Base-by-base conservation (phyloP, 1,140 invertebrate species). In the Trichoplusia ni region DNA sequence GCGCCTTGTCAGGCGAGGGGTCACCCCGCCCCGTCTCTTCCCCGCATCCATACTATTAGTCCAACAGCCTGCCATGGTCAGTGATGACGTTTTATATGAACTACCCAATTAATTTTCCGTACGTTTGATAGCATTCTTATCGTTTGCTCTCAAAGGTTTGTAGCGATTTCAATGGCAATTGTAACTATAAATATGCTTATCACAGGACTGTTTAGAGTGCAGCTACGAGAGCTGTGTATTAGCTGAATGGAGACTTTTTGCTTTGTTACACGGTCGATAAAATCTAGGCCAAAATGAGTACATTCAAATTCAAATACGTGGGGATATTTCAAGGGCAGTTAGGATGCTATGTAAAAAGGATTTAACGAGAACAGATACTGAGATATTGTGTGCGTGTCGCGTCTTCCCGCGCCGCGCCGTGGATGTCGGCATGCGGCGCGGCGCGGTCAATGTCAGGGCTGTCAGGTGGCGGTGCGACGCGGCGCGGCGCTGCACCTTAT, bases 121-220 rank as follows among this genome's bases (percentile, higher is more conserved):
- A 27, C 27, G 14, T 40, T 38, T 23, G 35, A 56, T 38, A 40
- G 13, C 33, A 31, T 58, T 58, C 38, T 58, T 58, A 58, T 58
- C 54, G 53, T 16, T 5, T 21, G 23, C 35, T 25, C 19, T n/a
- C 37, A 29, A 23, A 18, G 18, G 37, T 25, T 14, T 54, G 35
- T 25, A 56, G 33, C 51, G 9, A 56, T 29, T 40, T 56, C 53
- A 56, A 56, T 42, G 18, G 38, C 38, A 58, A 42, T 31, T 11
- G 25, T 44, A 58, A 58, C 54, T 58, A 58, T 58, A 58, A 58
- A 58, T 58, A 58, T 31, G 38, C 54, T 58, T 58, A 58, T 58
- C 54, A 44, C 14, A 19, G 29, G 16, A 31, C 9, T n/a, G 21
- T 19, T 35, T 8, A 38, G 5, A 58, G 2, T 25, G 54, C 11